Base-by-base conservation (phyloP, 2,113 vertebrate genomes). In the Forbesichthys agassizii region DNA sequence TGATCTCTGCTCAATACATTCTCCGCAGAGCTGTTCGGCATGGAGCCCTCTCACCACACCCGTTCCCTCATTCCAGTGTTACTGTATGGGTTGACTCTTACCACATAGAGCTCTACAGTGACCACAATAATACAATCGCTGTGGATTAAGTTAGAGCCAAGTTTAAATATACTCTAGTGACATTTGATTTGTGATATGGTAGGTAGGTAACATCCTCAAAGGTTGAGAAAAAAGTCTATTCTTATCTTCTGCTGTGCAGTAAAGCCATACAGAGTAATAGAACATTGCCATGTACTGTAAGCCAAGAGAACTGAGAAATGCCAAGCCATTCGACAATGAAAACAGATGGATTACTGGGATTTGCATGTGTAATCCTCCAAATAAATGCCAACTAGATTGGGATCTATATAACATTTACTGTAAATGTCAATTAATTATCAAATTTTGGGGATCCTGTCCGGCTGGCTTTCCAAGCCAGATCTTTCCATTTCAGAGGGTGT, bases 361-460 rank as follows among this genome's bases (percentile, higher is more conserved):
- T 88, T 73, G 52, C 79, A 56, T 74, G 66, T 74, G 66, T 86
- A 82, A 86, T 86, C 78, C 73, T 52, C 55, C 36, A 77, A 77
- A 88, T 84, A 89, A 88, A 79, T 83, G 79, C 70, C 70, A 86
- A 86, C 66, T 61, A 84, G 69, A 75, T 71, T 59, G 68, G 62
- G 64, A 84, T 83, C 64, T 57, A 80, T 84, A 88, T 81, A 83
- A 73, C 69, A 80, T 88, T 85, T 27, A 27, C 27, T 27, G 27
- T 77, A 80, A 88, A 87, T 84, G 81, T 68, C 74, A 85, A 82
- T 82, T 82, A 79, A 83, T 82, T 66, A 75, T 63, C 71, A 79
- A 18, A 75, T 72, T 73, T 77, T 81, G 46, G 64, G 62, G 70
- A 74, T 66, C 18, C 51, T 64, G 65, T 77, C 66, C 71, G 72